phyloP scores from a whole-genome alignment of 2,888 invertebrate species.

The Callimorpha dominula region DNA sequence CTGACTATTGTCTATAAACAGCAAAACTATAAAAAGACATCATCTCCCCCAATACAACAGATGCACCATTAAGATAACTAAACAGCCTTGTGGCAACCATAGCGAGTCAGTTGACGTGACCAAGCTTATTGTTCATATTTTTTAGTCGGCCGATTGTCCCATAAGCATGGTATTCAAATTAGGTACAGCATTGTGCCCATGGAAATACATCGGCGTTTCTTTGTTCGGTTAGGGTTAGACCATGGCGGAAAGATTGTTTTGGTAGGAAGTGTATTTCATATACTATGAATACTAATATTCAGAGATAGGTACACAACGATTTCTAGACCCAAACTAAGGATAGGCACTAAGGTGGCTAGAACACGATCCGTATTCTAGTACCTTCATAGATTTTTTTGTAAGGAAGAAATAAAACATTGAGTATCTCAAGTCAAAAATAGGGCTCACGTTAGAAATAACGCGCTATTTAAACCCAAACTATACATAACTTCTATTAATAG shows the following conservation, averaged over 20 bases:
- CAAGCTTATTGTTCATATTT: conserved; percentile 80
- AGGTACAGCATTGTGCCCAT: conserved; percentile 79
- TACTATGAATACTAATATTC: too few relatives aligned
- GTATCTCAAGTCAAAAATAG: too few relatives aligned
- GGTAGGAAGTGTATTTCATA: too few relatives aligned
- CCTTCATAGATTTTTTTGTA: too few relatives aligned
- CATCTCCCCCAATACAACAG: conserved; percentile 9
- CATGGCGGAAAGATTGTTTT: conserved; percentile 30
- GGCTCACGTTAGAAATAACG: too few relatives aligned
- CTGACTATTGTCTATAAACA: neutral
- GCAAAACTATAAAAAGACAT: neutral
- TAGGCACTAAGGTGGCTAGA: too few relatives aligned
- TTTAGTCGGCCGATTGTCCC: conserved; percentile 77
- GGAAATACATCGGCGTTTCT: conserved; percentile 73
- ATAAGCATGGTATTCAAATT: conserved; percentile 84
- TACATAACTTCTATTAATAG: too few relatives aligned
- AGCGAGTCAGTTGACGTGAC: conserved; percentile 63
- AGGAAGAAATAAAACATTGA: too few relatives aligned
- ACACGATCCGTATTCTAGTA: too few relatives aligned
- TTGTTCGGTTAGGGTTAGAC: conserved; percentile 52
- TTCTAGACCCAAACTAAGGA: too few relatives aligned
- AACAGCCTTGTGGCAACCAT: conserved; percentile 60
- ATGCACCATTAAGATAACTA: conserved; percentile 41
- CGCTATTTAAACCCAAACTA: too few relatives aligned
- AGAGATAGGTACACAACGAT: too few relatives aligned